Evolutionary conservation across 2,888 invertebrate species (phyloP).

Genomic region (Pseudococcus longispinus): DNA sequence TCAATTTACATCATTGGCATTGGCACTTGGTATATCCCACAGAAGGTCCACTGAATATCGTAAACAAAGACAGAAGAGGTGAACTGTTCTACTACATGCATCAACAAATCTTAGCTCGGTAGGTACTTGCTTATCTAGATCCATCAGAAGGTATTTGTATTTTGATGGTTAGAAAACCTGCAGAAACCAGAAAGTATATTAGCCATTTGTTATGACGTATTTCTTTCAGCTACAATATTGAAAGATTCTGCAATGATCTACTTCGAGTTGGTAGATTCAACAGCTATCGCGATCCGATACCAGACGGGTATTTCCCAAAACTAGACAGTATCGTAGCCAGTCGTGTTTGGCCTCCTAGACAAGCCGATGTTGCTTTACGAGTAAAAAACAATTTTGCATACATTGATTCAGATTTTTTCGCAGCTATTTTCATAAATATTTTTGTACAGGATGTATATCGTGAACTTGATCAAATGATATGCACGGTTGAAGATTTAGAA

Average conservation of each 20-base stretch:
- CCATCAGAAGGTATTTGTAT: too few species aligned
- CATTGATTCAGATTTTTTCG: neutral
- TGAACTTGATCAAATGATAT: slow-evolving; percentile 71
- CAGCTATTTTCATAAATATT: too few species aligned
- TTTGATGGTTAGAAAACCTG: too few species aligned
- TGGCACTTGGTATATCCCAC: slow-evolving; percentile 90
- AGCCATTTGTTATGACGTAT: neutral
- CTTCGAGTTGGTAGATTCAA: slow-evolving; percentile 70
- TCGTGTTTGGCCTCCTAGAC: slow-evolving; percentile 76
- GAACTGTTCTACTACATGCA: slow-evolving; percentile 85
- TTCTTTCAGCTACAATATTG: slow-evolving; percentile 73
- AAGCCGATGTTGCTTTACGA: slow-evolving; percentile 59
- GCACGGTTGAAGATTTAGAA: slow-evolving; percentile 74
- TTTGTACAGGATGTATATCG: slow-evolving; percentile 70
- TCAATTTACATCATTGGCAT: slow-evolving; percentile 90
- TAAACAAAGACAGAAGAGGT: slow-evolving; percentile 78
- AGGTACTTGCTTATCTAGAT: neutral
- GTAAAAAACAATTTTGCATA: slow-evolving; percentile 58
- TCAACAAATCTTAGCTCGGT: slow-evolving; percentile 73
- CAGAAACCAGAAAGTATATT: too few species aligned
- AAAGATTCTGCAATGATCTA: slow-evolving; percentile 76
- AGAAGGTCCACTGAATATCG: slow-evolving; percentile 70
- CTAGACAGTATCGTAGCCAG: slow-evolving; percentile 79
- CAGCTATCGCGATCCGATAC: slow-evolving; percentile 74
- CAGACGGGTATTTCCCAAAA: slow-evolving; percentile 84